These are phyloP conservation scores for Parazoanthus atlanticus DNA, from an alignment of 92 coral and sea anemone species.

Conservation along the genomic window DNA sequence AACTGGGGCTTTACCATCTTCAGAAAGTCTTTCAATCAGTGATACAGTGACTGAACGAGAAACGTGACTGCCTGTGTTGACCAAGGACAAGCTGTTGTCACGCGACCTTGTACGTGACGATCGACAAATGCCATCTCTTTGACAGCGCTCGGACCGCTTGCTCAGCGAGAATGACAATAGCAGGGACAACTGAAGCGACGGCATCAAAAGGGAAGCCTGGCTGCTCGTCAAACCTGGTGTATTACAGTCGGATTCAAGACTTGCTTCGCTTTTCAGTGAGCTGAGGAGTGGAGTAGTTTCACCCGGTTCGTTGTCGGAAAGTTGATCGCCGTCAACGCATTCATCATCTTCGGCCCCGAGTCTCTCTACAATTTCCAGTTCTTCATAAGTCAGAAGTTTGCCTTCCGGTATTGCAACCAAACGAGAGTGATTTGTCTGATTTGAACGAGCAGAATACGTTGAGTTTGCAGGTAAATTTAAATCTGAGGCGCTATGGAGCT, in stretches of 20 bases:
- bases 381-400: conserved; percentile 34
- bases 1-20: conserved; percentile 83
- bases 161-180: conserved; percentile 56
- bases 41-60: conserved; percentile 55
- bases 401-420: conserved; percentile 33
- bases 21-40: conserved; percentile 65
- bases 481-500: background rate
- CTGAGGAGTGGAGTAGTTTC: conserved; percentile 26
- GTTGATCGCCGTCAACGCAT: background rate
- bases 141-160: conserved; percentile 41
- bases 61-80: conserved; percentile 6
- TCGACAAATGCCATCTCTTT: background rate
- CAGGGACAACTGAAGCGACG: conserved; percentile 86
- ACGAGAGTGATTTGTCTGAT: conserved; percentile 2
- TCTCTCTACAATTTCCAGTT: conserved; percentile 18
- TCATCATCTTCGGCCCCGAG: conserved; percentile 10
- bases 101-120: conserved; percentile 5
- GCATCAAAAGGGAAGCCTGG: conserved; percentile 87
- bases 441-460: conserved; percentile 2
- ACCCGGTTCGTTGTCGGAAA: conserved; percentile 18
- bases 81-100: conserved; percentile 19
- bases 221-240: conserved; percentile 61
- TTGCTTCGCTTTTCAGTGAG: conserved; percentile 18
- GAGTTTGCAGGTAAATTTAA: conserved; percentile 14
- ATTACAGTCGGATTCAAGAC: conserved; percentile 31